Conservation (phyloP, 2,113 vertebrate genomes). For the Sorex fumeus region DNA sequence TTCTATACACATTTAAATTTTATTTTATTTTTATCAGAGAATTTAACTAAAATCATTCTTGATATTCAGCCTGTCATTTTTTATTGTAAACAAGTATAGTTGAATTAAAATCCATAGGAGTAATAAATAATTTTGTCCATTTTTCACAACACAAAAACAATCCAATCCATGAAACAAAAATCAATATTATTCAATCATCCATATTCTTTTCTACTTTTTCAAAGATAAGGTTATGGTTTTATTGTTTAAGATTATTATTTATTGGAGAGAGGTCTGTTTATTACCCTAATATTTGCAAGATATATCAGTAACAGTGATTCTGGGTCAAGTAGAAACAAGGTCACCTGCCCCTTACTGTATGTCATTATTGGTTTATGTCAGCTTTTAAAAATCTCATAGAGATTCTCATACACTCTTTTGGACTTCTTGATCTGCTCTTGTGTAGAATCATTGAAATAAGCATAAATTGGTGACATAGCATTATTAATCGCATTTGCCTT, state of each 20-base stretch:
- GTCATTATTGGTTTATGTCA: neutral
- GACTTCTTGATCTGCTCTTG: neutral
- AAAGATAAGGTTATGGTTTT: neutral
- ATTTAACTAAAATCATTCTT: slow-evolving; percentile 44
- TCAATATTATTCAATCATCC: neutral
- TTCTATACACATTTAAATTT: slow-evolving; percentile 44
- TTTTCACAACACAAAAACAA: slow-evolving; percentile 50
- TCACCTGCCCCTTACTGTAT: neutral
- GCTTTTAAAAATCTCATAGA: slow-evolving; percentile 1
- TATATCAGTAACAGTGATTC: neutral
- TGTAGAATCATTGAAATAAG: slow-evolving; percentile 19
- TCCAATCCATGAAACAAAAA: slow-evolving; percentile 20
- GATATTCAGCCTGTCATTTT: neutral
- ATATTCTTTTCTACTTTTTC: neutral
- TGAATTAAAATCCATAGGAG: slow-evolving; percentile 23
- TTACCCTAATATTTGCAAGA: neutral
- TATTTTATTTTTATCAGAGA: slow-evolving; percentile 49
- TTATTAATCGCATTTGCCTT: neutral
- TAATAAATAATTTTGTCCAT: neutral
- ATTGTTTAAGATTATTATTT: neutral
- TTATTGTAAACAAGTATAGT: neutral
- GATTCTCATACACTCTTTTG: neutral
- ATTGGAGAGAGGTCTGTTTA: neutral
- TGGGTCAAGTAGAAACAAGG: neutral
- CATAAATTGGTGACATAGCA: neutral